Percentiles rank a stretch among this genome's conserved stretches.
These are phyloP conservation scores for Scytalopus superciliaris DNA, from an alignment of 2,113 vertebrate genomes.

Conservation along the genomic window DNA sequence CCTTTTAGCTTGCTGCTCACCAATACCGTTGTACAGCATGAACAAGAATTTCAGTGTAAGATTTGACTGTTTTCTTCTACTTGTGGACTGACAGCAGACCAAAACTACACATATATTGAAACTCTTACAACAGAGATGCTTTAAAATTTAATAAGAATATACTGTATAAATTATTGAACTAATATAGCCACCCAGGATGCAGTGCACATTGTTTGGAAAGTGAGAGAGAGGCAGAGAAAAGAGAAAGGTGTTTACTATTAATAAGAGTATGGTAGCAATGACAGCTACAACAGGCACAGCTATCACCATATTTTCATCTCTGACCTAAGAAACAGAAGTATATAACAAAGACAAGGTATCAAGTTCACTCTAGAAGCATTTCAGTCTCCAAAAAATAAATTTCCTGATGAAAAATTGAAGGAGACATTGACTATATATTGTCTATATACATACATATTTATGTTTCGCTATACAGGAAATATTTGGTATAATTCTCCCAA, in stretches of 20 bases:
- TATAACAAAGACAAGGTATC: background rate
- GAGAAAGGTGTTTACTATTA: background rate
- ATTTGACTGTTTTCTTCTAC: background rate
- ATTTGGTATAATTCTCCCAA: background rate
- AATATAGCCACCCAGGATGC: background rate
- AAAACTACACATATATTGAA: background rate
- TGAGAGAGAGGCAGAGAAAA: background rate
- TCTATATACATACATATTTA: background rate
- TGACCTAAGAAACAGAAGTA: background rate
- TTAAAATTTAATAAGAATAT: conserved; percentile 46
- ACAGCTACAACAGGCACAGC: background rate
- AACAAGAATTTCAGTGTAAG: background rate
- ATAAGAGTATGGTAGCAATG: background rate
- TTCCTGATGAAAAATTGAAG: background rate
- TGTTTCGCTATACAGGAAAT: background rate
- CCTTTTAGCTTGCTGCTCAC: background rate
- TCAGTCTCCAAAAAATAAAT: background rate
- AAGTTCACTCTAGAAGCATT: background rate
- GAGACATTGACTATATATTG: background rate
- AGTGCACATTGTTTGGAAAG: background rate
- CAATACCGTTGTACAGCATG: background rate
- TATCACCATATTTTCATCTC: background rate
- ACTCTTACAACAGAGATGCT: background rate
- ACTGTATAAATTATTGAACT: background rate
- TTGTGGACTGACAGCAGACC: background rate